Evolutionary conservation across 2,113 vertebrate species (phyloP).

Genomic region (Amphiprion ocellaris): DNA sequence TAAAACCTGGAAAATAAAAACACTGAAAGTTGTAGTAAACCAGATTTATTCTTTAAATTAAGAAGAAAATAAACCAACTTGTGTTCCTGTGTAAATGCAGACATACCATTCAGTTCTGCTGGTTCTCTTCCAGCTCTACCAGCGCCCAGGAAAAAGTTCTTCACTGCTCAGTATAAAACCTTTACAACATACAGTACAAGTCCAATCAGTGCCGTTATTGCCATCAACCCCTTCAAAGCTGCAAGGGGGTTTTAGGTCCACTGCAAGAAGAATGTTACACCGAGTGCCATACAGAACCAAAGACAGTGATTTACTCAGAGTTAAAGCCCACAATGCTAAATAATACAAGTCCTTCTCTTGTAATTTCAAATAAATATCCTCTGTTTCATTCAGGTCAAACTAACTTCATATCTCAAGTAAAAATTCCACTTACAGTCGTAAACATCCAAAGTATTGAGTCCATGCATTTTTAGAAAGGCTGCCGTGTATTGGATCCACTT

Average conservation of each 20-base stretch:
- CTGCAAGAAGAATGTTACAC: conserved; percentile 25
- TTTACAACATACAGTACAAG: conserved; percentile 33
- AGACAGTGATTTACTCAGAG: conserved; percentile 2
- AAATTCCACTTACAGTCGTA: conserved; percentile 19
- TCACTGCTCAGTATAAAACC: conserved; percentile 24
- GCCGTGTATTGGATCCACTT: conserved; percentile 39
- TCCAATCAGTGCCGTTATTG: conserved; percentile 66
- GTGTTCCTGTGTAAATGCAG: conserved; percentile 14
- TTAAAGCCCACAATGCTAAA: conserved; percentile 23
- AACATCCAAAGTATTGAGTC: conserved; percentile 46
- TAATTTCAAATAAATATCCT: conserved; percentile 36
- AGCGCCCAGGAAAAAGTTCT: conserved; percentile 24
- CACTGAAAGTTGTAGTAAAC: not conserved
- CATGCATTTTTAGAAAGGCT: conserved; percentile 65
- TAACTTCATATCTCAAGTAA: conserved; percentile 40
- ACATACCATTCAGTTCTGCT: conserved; percentile 6
- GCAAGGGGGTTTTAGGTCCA: conserved; percentile 40
- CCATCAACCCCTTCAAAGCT: conserved; percentile 55
- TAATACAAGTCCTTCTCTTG: not conserved
- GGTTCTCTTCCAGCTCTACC: conserved; percentile 25
- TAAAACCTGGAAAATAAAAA: not conserved
- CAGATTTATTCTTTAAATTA: too few species aligned
- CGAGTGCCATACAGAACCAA: conserved; percentile 30
- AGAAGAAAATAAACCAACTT: not conserved
- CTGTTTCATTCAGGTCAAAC: conserved; percentile 50